Evolutionary conservation across 2,113 vertebrate species (phyloP), one percentile per base, ranked within the genome.

Genomic region (Atherinomorus stipes): DNA sequence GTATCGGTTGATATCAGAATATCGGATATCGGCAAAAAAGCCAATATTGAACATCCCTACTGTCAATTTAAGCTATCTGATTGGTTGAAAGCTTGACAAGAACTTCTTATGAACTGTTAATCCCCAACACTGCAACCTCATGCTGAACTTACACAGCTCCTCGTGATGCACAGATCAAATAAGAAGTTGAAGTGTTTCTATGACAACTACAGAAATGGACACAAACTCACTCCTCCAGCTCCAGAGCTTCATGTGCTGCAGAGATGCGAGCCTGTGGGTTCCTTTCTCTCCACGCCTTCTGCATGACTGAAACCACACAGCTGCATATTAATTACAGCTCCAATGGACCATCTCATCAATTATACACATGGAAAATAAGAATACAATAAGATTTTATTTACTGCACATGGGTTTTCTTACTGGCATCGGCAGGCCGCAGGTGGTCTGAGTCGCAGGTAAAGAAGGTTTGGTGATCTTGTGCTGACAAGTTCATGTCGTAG

Each of bases 401-500:
- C 2, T 5, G 21, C 23, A 23, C 12, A 2, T 40, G 23, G 7
- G 44, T 23, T 15, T 18, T 25, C 96, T 94, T 95, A 99, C 97
- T 98, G 75, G 97, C 96, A 4, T 99, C 98, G 56, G 98, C 96
- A 3, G 97, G 97, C 16, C 98, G 94, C 51, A 99, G 92, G 89
- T 99, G 97, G 89, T 99, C 98, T 0, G 97, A 97, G 87, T 99
- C 98, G 79, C 98, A 99, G 0, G 97, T 99, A 28, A 99, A 99
- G 94, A 99, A 99, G 0, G 98, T 99, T 91, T 99, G 98, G 84
- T 99, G 98, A 86, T 99, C 98, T 73, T 99, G 98, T 0, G 98
- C 98, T 0, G 98, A 99, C 86, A 99, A 93, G 93, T 99, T 99
- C 98, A 99, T 99, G 85, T 99, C 98, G n/a, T 99, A 99, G 81